phyloP scores from a whole-genome alignment of 2,113 vertebrate species.

The Crotalus viridis region DNA sequence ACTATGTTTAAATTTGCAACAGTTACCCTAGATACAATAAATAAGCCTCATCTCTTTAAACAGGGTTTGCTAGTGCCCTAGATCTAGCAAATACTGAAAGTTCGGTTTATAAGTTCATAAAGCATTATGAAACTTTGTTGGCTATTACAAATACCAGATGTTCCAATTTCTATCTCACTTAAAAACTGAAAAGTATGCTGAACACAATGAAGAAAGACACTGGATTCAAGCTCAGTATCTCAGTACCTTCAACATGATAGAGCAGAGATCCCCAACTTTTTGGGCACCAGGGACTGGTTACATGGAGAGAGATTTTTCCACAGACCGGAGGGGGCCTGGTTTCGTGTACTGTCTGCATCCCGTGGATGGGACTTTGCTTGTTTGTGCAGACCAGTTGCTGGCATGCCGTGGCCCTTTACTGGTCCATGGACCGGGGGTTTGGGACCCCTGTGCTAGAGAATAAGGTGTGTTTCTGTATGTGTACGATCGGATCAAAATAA shows the following conservation, averaged over 20 bases:
- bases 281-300: too few species aligned
- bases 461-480: background rate
- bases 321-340: too few species aligned
- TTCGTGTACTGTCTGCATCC: too few species aligned
- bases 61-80: background rate
- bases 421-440: too few species aligned
- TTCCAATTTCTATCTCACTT: background rate
- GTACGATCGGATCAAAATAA: background rate
- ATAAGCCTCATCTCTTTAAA: background rate
- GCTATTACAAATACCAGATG: background rate
- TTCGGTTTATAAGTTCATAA: background rate
- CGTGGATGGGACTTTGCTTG: too few species aligned
- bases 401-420: too few species aligned
- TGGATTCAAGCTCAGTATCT: background rate
- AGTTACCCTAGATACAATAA: background rate
- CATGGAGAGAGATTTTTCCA: too few species aligned
- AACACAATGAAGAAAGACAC: background rate
- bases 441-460: too few species aligned
- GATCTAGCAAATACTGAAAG: background rate
- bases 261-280: background rate
- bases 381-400: too few species aligned
- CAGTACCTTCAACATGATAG: background rate
- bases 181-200: background rate
- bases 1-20: background rate
- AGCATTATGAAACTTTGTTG: background rate